A percentile compares a stretch with the other conserved stretches of the same genome.
Conservation (phyloP, 2,113 vertebrate species). For the Cryptoleucopteryx plumbea region DNA sequence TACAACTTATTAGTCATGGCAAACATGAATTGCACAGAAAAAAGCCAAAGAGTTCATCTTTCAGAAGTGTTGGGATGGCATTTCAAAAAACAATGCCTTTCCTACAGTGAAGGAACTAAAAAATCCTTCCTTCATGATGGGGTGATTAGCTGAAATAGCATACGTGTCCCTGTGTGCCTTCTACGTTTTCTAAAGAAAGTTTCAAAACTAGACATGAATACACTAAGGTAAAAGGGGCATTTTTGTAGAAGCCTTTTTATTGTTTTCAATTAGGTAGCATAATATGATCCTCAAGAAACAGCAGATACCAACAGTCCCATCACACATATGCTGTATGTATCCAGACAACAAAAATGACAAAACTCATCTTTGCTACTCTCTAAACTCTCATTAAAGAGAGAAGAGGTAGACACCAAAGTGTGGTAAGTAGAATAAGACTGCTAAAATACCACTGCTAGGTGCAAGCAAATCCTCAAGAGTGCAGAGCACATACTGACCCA, state of each 20-base stretch:
- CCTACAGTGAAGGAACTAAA: background rate
- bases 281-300: background rate
- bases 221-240: background rate
- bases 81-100: background rate
- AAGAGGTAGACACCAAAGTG: background rate
- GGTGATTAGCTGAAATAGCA: background rate
- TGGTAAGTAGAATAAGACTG: background rate
- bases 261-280: background rate
- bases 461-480: background rate
- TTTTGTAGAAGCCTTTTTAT: background rate
- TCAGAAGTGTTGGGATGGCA: background rate
- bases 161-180: background rate
- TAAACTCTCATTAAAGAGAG: background rate
- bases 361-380: background rate
- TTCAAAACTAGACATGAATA: background rate
- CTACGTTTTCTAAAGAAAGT: background rate
- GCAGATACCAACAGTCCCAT: accelerated
- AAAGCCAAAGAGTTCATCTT: background rate
- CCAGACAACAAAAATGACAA: background rate
- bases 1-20: background rate
- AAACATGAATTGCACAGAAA: background rate
- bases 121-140: background rate
- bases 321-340: background rate
- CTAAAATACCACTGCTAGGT: background rate
- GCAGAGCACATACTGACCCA: background rate